Conservation (phyloP, 1,140 invertebrate species). For the Apis florea region DNA sequence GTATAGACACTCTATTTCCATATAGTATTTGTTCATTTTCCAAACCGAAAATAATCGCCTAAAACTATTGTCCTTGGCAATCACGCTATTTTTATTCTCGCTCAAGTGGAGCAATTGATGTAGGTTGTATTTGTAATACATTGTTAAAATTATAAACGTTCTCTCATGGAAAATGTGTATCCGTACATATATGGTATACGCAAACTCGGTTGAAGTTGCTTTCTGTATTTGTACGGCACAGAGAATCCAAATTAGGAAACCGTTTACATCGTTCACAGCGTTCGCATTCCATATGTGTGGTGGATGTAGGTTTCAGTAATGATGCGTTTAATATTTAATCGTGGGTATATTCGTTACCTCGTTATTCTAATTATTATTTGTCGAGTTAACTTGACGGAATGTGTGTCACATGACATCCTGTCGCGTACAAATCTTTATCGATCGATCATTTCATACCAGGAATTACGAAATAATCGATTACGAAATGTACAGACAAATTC, state of each 20-base stretch:
- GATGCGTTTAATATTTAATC: conserved; percentile 33
- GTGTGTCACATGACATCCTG: not conserved
- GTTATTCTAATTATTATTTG: not conserved
- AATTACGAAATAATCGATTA: not conserved
- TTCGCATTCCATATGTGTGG: not conserved
- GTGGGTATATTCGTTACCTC: not conserved
- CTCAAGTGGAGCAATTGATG: conserved; percentile 12
- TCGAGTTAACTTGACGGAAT: not conserved
- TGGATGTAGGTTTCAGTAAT: conserved; percentile 7
- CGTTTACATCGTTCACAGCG: conserved; percentile 3
- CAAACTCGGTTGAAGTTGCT: not conserved
- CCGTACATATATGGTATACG: not conserved
- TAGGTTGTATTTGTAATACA: not conserved
- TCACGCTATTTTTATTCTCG: not conserved
- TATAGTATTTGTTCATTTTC: not conserved
- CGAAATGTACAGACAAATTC: not conserved
- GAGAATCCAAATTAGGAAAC: conserved; percentile 1
- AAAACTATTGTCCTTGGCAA: not conserved
- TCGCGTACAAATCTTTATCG: not conserved
- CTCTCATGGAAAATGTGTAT: not conserved
- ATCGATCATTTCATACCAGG: not conserved
- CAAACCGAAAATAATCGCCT: not conserved
- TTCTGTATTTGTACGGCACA: conserved; percentile 9
- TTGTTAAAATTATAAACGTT: not conserved
- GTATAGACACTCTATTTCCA: conserved; percentile 31